phyloP scores from a whole-genome alignment of 2,888 invertebrate genomes.

The Platypus cylindrus region DNA sequence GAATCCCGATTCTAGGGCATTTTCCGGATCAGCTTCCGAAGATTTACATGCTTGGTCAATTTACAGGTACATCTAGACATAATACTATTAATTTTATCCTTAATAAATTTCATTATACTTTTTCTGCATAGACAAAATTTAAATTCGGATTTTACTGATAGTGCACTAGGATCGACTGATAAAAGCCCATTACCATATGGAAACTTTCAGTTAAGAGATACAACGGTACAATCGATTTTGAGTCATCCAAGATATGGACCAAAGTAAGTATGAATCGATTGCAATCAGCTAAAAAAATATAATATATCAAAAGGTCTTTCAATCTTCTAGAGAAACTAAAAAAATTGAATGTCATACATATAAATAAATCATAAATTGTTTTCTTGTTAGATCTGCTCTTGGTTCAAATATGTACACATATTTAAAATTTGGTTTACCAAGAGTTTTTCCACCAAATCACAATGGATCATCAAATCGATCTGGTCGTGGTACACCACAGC shows the following conservation, averaged over 20 bases:
- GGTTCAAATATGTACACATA: constrained; percentile 90
- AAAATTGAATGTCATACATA: background rate
- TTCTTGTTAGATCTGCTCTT: constrained; percentile 53
- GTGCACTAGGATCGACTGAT: constrained; percentile 83
- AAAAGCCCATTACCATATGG: constrained; percentile 89
- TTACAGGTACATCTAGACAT: too few relatives aligned
- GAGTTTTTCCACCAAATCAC: constrained; percentile 79
- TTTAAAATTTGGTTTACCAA: constrained; percentile 82
- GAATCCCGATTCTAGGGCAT: constrained; percentile 55
- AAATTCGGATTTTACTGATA: constrained; percentile 91
- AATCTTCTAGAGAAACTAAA: background rate
- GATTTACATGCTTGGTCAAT: constrained; percentile 95
- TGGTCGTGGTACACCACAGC: constrained; percentile 50
- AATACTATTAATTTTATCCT: constrained; percentile 2
- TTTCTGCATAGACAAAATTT: constrained; percentile 68
- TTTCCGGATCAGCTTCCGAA: constrained; percentile 74
- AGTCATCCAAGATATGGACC: constrained; percentile 85
- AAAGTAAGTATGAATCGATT: constrained; percentile 48
- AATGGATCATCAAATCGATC: constrained; percentile 47
- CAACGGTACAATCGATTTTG: constrained; percentile 83
- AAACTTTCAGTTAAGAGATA: constrained; percentile 85
- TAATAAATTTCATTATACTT: background rate
- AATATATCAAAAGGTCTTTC: background rate
- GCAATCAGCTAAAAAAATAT: too few relatives aligned
- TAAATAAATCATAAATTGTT: background rate